Evolutionary conservation across 2,113 vertebrate species (phyloP), one percentile per base, ranked within the genome.

Genomic region (Nothocercus julius): DNA sequence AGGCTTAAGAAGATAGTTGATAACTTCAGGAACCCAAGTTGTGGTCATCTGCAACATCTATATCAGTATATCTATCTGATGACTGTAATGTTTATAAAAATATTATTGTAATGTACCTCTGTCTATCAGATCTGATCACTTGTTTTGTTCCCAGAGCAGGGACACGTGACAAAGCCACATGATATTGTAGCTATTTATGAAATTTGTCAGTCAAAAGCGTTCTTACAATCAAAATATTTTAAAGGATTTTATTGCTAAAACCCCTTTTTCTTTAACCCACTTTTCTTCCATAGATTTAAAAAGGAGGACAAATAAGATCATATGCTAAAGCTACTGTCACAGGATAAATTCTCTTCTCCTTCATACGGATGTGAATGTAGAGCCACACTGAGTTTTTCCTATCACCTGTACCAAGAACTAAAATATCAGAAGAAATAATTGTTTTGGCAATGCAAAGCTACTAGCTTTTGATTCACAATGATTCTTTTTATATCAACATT

Each of bases 201-300:
- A 82, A 64, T 51, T 9, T 40, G 18, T 77, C 4, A 6, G 51
- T 5, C 13, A 28, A 0, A 0, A 12, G 5, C 16, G 28, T 19
- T 64, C 42, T 72, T 70, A 49, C 32, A 74, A 62, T 32, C 27
- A 19, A 34, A 68, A 38, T 17, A 0, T 75, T 87, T 82, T 82
- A 2, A 16, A 76, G n/a, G 38, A 36, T 62, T 13, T 66, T 62
- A 30, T 34, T 44, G 30, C 34, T 77, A 79, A 34, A 2, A 80
- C 58, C 63, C 4, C 5, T 73, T 44, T 73, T 51, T 56, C 28
- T 88, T 85, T 64, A 80, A 42, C 7, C 4, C 28, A 6, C 45
- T 73, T 16, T 68, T 79, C 36, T 59, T 27, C 17, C 49, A 70
- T 11, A 3, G 1, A 11, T 53, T 68, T 81, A 30, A 6, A 76